These are phyloP conservation scores for Sebastes kiyomatsui DNA, from an alignment of 2,797 vertebrate genomes.

Conservation along the genomic window DNA sequence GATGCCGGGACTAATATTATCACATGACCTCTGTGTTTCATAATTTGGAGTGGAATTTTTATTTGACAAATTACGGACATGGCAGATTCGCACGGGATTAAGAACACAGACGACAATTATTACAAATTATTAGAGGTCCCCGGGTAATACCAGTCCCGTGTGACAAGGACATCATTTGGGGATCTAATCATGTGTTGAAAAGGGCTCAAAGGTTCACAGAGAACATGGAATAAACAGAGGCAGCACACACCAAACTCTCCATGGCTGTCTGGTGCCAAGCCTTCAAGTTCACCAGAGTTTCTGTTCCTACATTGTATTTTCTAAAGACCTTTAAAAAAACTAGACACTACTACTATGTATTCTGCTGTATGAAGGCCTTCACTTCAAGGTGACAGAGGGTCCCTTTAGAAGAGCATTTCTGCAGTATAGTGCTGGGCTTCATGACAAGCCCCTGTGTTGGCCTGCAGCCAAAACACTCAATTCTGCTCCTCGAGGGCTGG, in stretches of 20 bases:
- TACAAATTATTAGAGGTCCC: not conserved
- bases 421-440: constrained; percentile 17
- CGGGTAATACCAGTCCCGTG: not conserved
- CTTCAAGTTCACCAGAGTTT: not conserved
- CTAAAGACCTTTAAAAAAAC: constrained; percentile 22
- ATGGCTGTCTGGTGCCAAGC: not conserved
- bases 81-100: not conserved
- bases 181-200: not conserved
- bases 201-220: not conserved
- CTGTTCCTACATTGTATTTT: not conserved
- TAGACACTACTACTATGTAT: not conserved
- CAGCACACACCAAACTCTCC: not conserved
- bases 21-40: not conserved
- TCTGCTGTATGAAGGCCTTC: constrained; percentile 3
- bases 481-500: constrained; percentile 2
- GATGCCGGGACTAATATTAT: not conserved
- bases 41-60: not conserved
- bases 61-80: not conserved
- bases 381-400: constrained; percentile 40
- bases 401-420: constrained; percentile 16
- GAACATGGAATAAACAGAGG: not conserved
- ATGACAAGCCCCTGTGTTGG: constrained; percentile 36
- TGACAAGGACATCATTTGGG: not conserved
- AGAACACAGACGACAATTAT: not conserved
- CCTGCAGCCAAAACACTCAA: constrained; percentile 41